Evolutionary conservation across 2,113 vertebrate species (phyloP).

Genomic region (Nyctibius bracteatus): DNA sequence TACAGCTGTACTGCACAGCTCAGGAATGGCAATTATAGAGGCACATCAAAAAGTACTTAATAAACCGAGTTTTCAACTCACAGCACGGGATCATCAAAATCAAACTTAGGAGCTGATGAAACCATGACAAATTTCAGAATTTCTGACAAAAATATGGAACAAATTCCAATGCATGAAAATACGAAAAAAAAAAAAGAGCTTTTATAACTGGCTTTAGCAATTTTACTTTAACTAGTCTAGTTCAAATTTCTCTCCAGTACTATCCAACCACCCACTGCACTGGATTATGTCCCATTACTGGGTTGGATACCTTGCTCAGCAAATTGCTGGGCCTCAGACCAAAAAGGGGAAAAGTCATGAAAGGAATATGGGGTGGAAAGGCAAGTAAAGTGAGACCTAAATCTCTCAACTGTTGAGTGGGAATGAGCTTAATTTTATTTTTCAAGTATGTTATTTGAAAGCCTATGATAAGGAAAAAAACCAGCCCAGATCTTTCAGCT

Average conservation of each 20-base stretch:
- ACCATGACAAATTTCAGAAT: background rate
- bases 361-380: background rate
- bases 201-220: background rate
- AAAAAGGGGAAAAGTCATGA: background rate
- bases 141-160: background rate
- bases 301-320: background rate
- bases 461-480: background rate
- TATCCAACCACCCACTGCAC: background rate
- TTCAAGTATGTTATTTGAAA: background rate
- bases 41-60: background rate
- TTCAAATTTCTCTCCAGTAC: background rate
- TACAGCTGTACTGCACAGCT: background rate
- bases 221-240: background rate
- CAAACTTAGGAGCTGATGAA: background rate
- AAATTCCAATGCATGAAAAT: background rate
- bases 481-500: background rate
- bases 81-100: background rate
- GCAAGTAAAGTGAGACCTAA: background rate
- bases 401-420: background rate
- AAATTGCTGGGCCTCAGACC: constrained; percentile 8
- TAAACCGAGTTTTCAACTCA: background rate
- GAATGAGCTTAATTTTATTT: background rate
- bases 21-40: background rate
- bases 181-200: too few relatives aligned
- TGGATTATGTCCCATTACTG: background rate